A percentile compares a stretch with the other conserved stretches of the same genome.
Evolutionary conservation across 2,113 vertebrate genomes (phyloP).

Genomic region (Notechis scutatus): DNA sequence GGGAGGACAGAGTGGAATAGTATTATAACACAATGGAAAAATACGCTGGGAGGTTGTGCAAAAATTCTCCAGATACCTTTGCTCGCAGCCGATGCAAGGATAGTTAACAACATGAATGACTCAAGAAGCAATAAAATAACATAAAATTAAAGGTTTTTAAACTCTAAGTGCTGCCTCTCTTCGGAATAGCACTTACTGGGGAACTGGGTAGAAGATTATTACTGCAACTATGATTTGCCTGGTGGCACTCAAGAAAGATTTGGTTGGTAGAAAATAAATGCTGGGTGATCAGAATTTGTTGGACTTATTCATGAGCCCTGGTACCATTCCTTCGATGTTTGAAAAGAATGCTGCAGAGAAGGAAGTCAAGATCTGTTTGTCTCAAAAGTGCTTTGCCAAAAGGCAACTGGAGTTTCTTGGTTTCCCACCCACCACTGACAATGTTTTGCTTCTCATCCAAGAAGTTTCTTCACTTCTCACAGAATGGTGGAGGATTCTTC

Average conservation of each 20-base stretch:
- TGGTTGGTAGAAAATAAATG: background rate
- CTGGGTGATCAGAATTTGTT: background rate
- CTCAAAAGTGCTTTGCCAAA: background rate
- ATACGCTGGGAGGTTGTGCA: background rate
- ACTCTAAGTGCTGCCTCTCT: background rate
- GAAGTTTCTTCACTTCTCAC: too few relatives aligned
- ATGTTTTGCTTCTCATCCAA: background rate
- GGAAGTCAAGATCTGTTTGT: background rate
- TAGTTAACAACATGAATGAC: background rate
- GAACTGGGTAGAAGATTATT: background rate
- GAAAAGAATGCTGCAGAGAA: background rate
- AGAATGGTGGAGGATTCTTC: too few relatives aligned
- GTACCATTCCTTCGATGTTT: background rate
- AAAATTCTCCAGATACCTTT: background rate
- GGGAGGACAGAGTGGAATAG: background rate
- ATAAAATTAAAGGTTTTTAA: background rate
- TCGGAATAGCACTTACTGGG: background rate
- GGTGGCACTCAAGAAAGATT: background rate
- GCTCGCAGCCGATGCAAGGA: background rate
- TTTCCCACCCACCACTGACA: background rate
- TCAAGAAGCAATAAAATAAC: background rate
- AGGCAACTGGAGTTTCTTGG: background rate
- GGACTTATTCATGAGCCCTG: background rate
- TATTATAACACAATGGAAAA: background rate
- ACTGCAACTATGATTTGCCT: background rate